These are phyloP conservation scores for Frieseomelitta varia DNA, from an alignment of 1,140 invertebrate species.

Conservation along the genomic window DNA sequence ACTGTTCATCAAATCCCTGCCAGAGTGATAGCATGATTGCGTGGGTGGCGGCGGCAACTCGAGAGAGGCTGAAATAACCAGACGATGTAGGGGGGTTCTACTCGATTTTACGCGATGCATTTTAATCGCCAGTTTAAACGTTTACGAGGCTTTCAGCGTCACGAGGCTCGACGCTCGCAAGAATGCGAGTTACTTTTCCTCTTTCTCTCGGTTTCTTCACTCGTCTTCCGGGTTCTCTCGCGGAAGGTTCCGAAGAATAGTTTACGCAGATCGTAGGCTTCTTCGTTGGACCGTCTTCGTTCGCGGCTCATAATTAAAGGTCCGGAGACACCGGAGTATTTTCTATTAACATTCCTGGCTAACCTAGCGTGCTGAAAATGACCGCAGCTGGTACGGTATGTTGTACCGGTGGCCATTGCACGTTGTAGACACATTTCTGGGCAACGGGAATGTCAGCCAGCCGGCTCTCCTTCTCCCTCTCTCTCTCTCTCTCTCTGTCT, in stretches of 20 bases:
- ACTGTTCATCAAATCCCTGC: constrained; percentile 57
- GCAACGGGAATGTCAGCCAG: constrained; percentile 59
- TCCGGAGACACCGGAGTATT: constrained; percentile 75
- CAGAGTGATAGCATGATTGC: constrained; percentile 51
- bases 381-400: constrained; percentile 73
- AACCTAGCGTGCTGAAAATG: constrained; percentile 76
- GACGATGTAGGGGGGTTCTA: constrained; percentile 3
- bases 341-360: constrained; percentile 80
- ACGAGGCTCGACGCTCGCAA: no score
- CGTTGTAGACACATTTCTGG: constrained; percentile 59
- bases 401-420: constrained; percentile 50
- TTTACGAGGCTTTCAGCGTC: constrained; percentile 32
- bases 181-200: no score
- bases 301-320: constrained; percentile 76
- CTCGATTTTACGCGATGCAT: constrained; percentile 69
- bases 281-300: constrained; percentile 38
- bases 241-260: background rate
- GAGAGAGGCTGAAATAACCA: background rate
- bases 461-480: background rate
- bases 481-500: background rate
- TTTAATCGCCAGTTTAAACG: constrained; percentile 68
- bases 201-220: background rate
- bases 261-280: background rate
- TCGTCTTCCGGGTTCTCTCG: background rate
- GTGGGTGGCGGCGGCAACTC: background rate